Evolutionary conservation across 2,113 vertebrate genomes (phyloP), one percentile per base, ranked within the genome.

Genomic region (Xyrauchen texanus): DNA sequence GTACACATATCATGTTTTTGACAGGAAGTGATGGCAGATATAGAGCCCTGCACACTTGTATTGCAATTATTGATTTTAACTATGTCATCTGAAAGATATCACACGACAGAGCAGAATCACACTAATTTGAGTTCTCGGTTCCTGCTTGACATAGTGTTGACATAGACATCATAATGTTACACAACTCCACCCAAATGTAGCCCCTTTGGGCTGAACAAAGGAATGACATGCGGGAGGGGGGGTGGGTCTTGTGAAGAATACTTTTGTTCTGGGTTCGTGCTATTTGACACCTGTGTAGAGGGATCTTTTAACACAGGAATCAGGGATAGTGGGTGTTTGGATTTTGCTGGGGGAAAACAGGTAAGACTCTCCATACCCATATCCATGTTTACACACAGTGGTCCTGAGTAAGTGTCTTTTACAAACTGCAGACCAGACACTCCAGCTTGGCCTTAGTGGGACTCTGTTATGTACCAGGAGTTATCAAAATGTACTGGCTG

Each of bases 291-390:
- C 15, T 0, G 3, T 6, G 4, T 34, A 5, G 67, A 52, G 49
- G 52, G 7, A 16, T 21, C 52, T 68, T 67, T 34, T 34, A 68
- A 68, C 52, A 52, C 47, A 34, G 67, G 67, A 68, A 68, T 51
- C 49, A 34, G 52, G 67, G 7, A 13, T 34, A 9, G 3, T 68
- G 66, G 47, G 16, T 68, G 67, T 68, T 52, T 3, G 6, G 47
- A 68, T 15, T 7, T 3, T 15, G n/a, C 65, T 68, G n/a, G 2
- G 8, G 64, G 9, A 68, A 49, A 68, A 68, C 66, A 68, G 66
- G 46, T 68, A 47, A 68, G 6, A 21, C 46, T 51, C 47, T 10
- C 47, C 66, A 52, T 10, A 4, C 67, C 49, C n/a, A n/a, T n/a
- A n/a, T n/a, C 67, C 15, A 0, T 68, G 16, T 68, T 68, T 68